These are phyloP conservation scores for Heteromyza rotundicornis DNA, from an alignment of 2,888 invertebrate species.

Conservation along the genomic window DNA sequence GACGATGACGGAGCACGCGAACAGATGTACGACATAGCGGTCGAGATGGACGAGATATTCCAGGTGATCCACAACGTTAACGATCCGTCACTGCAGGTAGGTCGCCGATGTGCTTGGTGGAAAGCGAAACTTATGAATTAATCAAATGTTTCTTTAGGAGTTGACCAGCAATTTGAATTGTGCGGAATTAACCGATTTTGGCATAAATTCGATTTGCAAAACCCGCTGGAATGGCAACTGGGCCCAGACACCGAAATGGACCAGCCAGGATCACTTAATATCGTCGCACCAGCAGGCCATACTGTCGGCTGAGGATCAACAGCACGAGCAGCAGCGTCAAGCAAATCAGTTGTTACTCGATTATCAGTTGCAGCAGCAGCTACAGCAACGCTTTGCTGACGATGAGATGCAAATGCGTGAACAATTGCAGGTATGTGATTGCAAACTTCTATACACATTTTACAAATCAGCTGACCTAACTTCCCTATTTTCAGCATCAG, in stretches of 20 bases:
- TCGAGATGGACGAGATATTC: conserved; percentile 62
- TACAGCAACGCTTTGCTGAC: conserved; percentile 58
- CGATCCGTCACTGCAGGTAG: conserved; percentile 57
- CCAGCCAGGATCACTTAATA: conserved; percentile 54
- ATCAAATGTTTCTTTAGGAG: conserved; percentile 49
- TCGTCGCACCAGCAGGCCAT: conserved; percentile 51
- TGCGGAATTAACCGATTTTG: conserved; percentile 61
- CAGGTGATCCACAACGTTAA: conserved; percentile 56
- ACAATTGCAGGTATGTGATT: conserved; percentile 58
- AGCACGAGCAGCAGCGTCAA: conserved; percentile 52
- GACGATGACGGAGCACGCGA: conserved; percentile 56
- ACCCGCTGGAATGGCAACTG: conserved; percentile 60
- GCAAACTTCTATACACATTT: too few relatives aligned
- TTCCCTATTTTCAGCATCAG: conserved; percentile 29
- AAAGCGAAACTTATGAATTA: not conserved
- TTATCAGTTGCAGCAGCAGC: conserved; percentile 63
- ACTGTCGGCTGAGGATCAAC: conserved; percentile 48
- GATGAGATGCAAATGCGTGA: conserved; percentile 63
- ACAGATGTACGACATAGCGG: conserved; percentile 56
- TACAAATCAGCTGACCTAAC: not conserved
- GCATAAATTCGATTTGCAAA: conserved; percentile 62
- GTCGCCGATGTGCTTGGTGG: too few relatives aligned
- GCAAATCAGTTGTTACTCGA: conserved; percentile 59
- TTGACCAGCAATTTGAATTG: conserved; percentile 60
- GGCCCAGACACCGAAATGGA: conserved; percentile 53